Base-by-base conservation (phyloP, 2,113 vertebrate genomes). In the Apteryx mantelli region DNA sequence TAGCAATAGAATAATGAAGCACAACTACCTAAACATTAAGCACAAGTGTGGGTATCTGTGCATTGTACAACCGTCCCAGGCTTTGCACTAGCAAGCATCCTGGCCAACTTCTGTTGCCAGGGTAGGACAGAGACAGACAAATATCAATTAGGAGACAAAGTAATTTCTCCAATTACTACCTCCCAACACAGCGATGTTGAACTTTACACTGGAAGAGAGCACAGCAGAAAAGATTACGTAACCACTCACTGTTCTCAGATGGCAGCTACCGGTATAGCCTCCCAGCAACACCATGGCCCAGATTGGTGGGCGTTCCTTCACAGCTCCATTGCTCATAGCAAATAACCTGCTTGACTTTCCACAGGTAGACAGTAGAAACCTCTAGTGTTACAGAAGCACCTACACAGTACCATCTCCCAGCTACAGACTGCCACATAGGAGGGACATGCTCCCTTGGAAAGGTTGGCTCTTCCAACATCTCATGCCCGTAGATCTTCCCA, bases 11-110 rank as follows among this genome's bases (percentile, higher is more conserved):
- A 55, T 46, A 46, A 69, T 7, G n/a, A 68, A 76, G 58, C 42
- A 50, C 18, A 58, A 36, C 53, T 14, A 5, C 1, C 0, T 44
- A 7, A 56, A 58, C 22, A 13, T 7, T 1, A 2, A 13, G 7
- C 5, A 18, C 4, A 2, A 56, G 12, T 4, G 4, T 3, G 9
- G 74, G 1, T 9, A 2, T 6, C 36, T 7, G 5, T 38, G 69
- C 82, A 55, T 3, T 46, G 79, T 75, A 22, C 34, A 24, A 3
- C 30, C 2, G 26, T n/a, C 58, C 40, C 32, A 9, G 42, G 68
- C 7, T 70, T 22, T 2, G 1, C 19, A 20, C 16, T 20, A 55
- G 44, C 36, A 44, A 46, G n/a, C 55, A 9, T 8, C 21, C 11
- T 44, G 36, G 68, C 68, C 93, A 73, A 1, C 24, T 76, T 42